Conservation (phyloP, 2,888 invertebrate genomes). For the Cenopis cana region DNA sequence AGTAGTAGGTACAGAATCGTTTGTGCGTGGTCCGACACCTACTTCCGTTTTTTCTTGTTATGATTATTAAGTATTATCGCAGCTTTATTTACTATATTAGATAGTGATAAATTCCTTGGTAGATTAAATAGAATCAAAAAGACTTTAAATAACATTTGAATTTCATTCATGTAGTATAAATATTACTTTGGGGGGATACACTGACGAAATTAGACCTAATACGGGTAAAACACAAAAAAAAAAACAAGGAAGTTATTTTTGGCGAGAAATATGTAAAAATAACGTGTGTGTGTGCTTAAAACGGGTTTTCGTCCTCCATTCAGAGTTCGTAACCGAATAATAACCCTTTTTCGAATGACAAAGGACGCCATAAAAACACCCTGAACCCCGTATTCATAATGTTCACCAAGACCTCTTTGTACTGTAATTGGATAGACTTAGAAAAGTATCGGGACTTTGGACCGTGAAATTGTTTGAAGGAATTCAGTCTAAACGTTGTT, state of each 20-base stretch:
- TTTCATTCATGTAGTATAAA: too few relatives aligned
- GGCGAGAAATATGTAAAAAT: conserved; percentile 21
- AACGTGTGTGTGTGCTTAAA: too few relatives aligned
- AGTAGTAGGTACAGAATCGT: too few relatives aligned
- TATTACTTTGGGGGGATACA: too few relatives aligned
- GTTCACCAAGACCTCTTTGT: conserved; percentile 31
- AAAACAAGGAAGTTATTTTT: conserved; percentile 11
- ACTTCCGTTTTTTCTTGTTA: too few relatives aligned
- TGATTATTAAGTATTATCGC: too few relatives aligned
- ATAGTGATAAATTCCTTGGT: too few relatives aligned
- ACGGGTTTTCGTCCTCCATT: conserved; percentile 28
- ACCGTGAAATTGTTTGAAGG: conserved; percentile 22
- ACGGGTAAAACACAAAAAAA: not conserved
- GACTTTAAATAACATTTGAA: too few relatives aligned
- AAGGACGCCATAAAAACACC: conserved; percentile 26
- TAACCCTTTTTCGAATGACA: conserved; percentile 38
- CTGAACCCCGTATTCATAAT: conserved; percentile 23
- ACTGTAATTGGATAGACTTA: conserved; percentile 39
- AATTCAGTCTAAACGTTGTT: conserved; percentile 8
- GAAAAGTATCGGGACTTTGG: conserved; percentile 19
- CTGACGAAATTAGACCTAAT: not conserved
- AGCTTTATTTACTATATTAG: too few relatives aligned
- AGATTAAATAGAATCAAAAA: too few relatives aligned
- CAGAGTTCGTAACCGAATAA: conserved; percentile 20
- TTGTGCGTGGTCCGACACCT: too few relatives aligned